Evolutionary conservation across 1,140 invertebrate genomes (phyloP).

Genomic region (Papilio aristodemus): DNA sequence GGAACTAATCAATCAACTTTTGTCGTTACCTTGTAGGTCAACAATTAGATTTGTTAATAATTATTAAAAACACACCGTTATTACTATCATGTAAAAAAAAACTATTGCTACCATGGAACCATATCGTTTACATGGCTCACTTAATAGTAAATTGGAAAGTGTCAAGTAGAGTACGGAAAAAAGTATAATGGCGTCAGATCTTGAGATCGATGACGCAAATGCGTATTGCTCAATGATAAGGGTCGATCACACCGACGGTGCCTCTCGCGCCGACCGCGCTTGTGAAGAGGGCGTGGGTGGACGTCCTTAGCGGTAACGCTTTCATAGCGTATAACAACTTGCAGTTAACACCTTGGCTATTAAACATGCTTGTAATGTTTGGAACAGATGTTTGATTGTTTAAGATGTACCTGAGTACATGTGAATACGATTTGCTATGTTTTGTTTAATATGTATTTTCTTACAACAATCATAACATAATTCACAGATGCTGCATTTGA

Average conservation of each 20-base stretch:
- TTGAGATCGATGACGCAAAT: neutral
- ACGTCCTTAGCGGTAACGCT: slow-evolving; percentile 44
- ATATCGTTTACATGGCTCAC: neutral
- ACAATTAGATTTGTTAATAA: too few relatives aligned
- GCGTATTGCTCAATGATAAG: slow-evolving; percentile 1
- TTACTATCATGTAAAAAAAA: too few relatives aligned
- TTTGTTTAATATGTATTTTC: neutral
- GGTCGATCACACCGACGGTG: slow-evolving; percentile 24
- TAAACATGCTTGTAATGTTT: slow-evolving; percentile 1
- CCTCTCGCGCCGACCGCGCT: slow-evolving; percentile 40
- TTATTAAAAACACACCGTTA: too few relatives aligned
- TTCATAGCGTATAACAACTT: neutral
- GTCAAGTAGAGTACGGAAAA: neutral
- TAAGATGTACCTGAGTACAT: neutral
- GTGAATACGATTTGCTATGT: neutral
- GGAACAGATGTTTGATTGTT: slow-evolving; percentile 7
- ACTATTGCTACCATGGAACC: too few relatives aligned
- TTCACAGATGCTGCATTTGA: too few relatives aligned
- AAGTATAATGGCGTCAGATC: slow-evolving; percentile 4
- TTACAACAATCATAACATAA: neutral
- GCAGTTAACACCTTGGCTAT: neutral
- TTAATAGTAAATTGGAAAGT: slow-evolving; percentile 1
- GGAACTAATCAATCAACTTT: too few relatives aligned
- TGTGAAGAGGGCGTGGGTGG: slow-evolving; percentile 48
- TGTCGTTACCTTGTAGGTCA: too few relatives aligned